Evolutionary conservation across 2,113 vertebrate genomes (phyloP).

Genomic region (Microcebus murinus): DNA sequence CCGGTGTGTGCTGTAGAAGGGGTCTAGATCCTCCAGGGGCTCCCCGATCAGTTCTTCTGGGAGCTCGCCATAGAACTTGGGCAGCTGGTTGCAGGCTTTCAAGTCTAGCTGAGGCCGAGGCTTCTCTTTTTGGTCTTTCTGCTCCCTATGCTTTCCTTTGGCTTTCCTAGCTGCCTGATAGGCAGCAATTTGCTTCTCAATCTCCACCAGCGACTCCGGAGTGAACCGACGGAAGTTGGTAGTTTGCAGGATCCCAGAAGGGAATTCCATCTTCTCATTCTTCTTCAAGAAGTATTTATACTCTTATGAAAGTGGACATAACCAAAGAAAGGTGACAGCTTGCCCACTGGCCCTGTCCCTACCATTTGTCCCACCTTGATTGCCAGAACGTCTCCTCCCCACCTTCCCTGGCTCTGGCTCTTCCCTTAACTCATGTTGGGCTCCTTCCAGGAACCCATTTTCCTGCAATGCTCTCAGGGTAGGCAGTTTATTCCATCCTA

Average conservation of each 20-base stretch:
- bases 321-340: neutral
- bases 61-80: constrained; percentile 94
- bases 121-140: constrained; percentile 81
- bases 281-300: constrained; percentile 86
- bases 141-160: constrained; percentile 77
- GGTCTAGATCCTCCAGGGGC: constrained; percentile 96
- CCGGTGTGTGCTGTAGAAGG: constrained; percentile 90
- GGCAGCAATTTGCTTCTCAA: constrained; percentile 92
- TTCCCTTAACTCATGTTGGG: neutral
- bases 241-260: constrained; percentile 90
- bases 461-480: neutral
- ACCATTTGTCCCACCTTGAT: neutral
- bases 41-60: constrained; percentile 92
- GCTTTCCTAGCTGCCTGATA: constrained; percentile 80
- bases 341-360: neutral
- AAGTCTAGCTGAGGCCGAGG: constrained; percentile 89
- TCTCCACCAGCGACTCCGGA: constrained; percentile 92
- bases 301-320: constrained; percentile 78
- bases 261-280: constrained; percentile 97
- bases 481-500: neutral
- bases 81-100: constrained; percentile 94
- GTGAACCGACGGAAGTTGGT: constrained; percentile 95
- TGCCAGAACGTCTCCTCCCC: neutral
- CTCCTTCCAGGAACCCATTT: neutral
- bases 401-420: neutral